These are phyloP conservation scores for Enteromius unitaeniatus DNA, from an alignment of 2,797 vertebrate genomes.

Conservation along the genomic window DNA sequence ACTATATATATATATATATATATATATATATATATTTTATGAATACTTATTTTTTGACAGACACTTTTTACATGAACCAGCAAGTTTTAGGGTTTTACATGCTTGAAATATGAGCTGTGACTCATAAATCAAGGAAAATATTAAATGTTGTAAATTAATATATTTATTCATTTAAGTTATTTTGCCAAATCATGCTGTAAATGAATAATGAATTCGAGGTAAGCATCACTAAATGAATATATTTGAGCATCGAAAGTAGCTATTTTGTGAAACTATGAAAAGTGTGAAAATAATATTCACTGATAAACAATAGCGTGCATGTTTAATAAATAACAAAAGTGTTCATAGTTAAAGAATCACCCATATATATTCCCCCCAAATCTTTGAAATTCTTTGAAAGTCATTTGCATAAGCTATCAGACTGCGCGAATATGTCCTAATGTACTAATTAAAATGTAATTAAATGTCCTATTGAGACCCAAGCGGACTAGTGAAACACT, in stretches of 20 bases:
- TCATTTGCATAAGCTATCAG: constrained; percentile 44
- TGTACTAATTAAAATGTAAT: constrained; percentile 46
- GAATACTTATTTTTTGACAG: background rate
- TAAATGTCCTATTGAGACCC: constrained; percentile 45
- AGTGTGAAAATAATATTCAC: background rate
- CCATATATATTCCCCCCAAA: background rate
- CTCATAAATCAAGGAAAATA: too few relatives aligned
- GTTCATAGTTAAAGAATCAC: background rate
- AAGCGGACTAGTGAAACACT: constrained; percentile 21
- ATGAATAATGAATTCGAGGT: background rate
- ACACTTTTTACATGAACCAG: background rate
- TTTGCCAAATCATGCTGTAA: too few relatives aligned
- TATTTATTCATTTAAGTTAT: too few relatives aligned
- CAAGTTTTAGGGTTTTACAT: background rate
- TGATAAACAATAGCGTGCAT: background rate
- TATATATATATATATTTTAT: too few relatives aligned
- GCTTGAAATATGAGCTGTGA: background rate
- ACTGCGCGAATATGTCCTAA: constrained; percentile 29
- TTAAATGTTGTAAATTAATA: too few relatives aligned
- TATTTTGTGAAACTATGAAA: background rate
- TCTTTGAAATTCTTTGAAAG: constrained; percentile 30
- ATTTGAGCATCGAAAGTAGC: background rate
- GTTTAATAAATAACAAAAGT: background rate
- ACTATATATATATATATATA: too few relatives aligned
- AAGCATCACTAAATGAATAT: background rate